Conservation (phyloP, 2,797 vertebrate genomes). For the Pipistrellus nathusii region DNA sequence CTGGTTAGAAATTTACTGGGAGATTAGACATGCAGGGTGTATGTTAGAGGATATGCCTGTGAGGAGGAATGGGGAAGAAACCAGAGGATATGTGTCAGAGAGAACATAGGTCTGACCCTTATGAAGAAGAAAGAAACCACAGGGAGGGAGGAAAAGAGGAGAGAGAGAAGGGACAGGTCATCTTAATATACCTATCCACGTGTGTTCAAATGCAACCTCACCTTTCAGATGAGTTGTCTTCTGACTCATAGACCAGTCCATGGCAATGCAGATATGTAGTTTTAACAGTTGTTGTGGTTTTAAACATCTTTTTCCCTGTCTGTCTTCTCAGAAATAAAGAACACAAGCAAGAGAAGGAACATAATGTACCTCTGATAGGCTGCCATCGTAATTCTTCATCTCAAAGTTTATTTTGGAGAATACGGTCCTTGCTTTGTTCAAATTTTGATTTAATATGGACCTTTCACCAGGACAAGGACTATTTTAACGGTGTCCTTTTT, state of each 20-base stretch:
- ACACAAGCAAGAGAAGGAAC: background rate
- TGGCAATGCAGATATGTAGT: background rate
- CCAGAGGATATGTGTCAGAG: background rate
- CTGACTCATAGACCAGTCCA: background rate
- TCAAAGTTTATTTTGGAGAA: background rate
- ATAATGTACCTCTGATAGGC: background rate
- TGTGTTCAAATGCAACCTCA: background rate
- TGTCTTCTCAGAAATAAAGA: background rate
- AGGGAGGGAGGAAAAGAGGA: background rate
- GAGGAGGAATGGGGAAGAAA: background rate
- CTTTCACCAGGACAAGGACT: background rate
- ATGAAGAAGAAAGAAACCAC: background rate
- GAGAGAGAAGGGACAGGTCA: background rate
- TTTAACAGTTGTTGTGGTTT: background rate
- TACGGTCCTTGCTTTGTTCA: too few species aligned
- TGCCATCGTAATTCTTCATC: background rate
- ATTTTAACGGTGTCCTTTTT: background rate
- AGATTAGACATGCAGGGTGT: background rate
- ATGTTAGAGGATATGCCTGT: background rate
- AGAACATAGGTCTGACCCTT: background rate
- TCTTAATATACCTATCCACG: background rate
- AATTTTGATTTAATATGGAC: background rate
- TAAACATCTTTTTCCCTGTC: background rate
- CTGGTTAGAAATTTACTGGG: background rate
- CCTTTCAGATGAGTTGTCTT: background rate